Percentiles rank a stretch among this genome's conserved stretches.
Evolutionary conservation across 2,113 vertebrate species (phyloP).

Genomic region (Chlorodrepanis virens): DNA sequence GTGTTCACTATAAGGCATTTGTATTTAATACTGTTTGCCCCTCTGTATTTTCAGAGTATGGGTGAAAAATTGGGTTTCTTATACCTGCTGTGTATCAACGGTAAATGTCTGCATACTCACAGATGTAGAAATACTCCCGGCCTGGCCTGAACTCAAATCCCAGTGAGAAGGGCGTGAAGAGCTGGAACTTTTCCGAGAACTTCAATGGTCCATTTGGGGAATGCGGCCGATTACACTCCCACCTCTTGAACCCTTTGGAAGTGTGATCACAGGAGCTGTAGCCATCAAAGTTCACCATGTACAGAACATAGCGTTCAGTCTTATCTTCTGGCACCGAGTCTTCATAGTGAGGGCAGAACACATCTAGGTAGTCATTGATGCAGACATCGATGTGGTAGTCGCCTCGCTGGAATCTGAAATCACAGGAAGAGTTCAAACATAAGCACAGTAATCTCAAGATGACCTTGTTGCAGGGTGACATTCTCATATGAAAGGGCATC

Average conservation of each 20-base stretch:
- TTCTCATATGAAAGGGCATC: background rate
- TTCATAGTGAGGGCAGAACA: slow-evolving; percentile 97
- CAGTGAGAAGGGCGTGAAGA: slow-evolving; percentile 98
- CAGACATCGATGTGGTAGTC: slow-evolving; percentile 98
- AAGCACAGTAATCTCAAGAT: background rate
- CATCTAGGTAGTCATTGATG: slow-evolving; percentile 98
- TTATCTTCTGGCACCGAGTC: slow-evolving; percentile 91
- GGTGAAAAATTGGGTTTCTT: slow-evolving; percentile 40
- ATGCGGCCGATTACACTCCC: slow-evolving; percentile 97
- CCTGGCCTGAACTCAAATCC: slow-evolving; percentile 98
- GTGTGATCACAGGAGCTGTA: slow-evolving; percentile 98
- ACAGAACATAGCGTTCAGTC: slow-evolving; percentile 94
- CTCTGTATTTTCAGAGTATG: background rate
- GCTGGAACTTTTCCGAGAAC: slow-evolving; percentile 99
- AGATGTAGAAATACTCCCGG: slow-evolving; percentile 99
- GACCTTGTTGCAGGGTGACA: background rate
- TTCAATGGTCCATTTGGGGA: slow-evolving; percentile 96
- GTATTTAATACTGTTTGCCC: background rate
- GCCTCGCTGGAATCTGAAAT: slow-evolving; percentile 87
- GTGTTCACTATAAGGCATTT: slow-evolving; percentile 32
- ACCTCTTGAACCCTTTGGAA: slow-evolving; percentile 97
- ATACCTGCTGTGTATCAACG: background rate
- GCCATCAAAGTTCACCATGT: slow-evolving; percentile 99
- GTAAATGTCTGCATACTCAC: slow-evolving; percentile 82
- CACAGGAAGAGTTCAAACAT: background rate